Conservation (phyloP, 2,888 invertebrate species). For the Anodontia alba region DNA sequence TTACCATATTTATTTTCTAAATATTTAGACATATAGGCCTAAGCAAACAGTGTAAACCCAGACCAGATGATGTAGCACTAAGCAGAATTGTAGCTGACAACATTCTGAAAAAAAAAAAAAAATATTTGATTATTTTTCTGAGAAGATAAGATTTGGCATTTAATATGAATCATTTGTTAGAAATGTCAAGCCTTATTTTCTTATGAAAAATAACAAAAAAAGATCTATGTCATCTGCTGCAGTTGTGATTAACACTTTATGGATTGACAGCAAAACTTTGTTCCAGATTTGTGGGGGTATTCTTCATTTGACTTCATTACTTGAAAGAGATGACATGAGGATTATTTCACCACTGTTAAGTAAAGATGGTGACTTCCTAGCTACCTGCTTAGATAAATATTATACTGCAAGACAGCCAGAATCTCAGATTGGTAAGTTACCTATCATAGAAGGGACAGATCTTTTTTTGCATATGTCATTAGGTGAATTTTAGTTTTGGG, state of each 20-base stretch:
- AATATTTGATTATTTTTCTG: neutral
- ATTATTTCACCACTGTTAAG: constrained; percentile 61
- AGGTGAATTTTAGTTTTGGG: no score
- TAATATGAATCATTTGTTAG: neutral
- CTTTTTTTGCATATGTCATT: no score
- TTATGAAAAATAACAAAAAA: no score
- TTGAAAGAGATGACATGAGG: constrained; percentile 87
- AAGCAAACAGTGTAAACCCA: no score
- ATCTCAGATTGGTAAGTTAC: constrained; percentile 48
- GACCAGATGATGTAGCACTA: no score
- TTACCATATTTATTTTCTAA: no score
- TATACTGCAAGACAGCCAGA: constrained; percentile 29
- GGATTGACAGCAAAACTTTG: neutral
- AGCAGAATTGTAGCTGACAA: no score
- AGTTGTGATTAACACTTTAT: no score
- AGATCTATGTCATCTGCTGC: no score
- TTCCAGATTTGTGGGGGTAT: constrained; percentile 88
- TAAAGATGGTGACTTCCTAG: constrained; percentile 56
- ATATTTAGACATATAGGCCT: no score
- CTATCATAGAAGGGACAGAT: no score
- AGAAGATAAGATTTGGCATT: neutral
- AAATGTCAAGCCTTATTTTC: neutral
- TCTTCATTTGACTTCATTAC: constrained; percentile 89
- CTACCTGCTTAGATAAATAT: constrained; percentile 66
- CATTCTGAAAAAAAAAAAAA: no score